A percentile compares a stretch with the other conserved stretches of the same genome.
These are phyloP conservation scores for Cettia cetti DNA, from an alignment of 2,113 vertebrate genomes.

Conservation along the genomic window DNA sequence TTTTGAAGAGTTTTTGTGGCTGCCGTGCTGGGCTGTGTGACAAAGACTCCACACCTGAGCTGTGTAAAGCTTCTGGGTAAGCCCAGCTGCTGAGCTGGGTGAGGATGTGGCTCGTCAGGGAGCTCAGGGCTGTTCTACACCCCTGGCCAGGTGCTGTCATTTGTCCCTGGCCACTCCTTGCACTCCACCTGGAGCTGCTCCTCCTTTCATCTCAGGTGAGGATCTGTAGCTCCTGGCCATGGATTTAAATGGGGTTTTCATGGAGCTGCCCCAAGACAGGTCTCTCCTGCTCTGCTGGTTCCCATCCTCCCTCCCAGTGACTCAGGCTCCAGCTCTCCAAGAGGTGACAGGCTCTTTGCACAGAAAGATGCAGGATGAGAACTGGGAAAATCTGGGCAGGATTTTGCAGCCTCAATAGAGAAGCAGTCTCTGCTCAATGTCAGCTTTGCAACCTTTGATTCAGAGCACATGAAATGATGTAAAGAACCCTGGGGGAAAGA, in stretches of 20 bases:
- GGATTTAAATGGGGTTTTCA: background rate
- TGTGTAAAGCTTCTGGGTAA: background rate
- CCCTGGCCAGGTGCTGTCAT: too few species aligned
- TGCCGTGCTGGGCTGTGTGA: accelerated
- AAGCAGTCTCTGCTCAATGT: background rate
- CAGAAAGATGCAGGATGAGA: background rate
- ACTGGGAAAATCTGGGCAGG: background rate
- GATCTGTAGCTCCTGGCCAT: background rate
- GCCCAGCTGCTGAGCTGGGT: accelerated
- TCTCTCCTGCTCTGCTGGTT: background rate
- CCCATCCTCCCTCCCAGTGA: background rate
- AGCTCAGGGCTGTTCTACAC: background rate
- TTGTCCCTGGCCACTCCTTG: background rate
- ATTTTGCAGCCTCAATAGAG: background rate
- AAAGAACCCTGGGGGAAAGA: background rate
- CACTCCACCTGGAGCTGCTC: background rate
- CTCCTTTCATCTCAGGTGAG: background rate
- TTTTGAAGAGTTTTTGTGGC: background rate
- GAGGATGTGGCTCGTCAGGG: background rate
- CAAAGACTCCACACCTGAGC: background rate
- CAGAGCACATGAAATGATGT: background rate
- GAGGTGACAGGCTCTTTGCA: background rate
- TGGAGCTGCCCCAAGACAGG: background rate
- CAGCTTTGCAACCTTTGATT: background rate
- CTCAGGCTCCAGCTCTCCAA: background rate